A percentile compares a stretch with the other conserved stretches of the same genome.
Conservation (phyloP, 2,113 vertebrate genomes). For the chimpanzee (Pan troglodytes) region DNA sequence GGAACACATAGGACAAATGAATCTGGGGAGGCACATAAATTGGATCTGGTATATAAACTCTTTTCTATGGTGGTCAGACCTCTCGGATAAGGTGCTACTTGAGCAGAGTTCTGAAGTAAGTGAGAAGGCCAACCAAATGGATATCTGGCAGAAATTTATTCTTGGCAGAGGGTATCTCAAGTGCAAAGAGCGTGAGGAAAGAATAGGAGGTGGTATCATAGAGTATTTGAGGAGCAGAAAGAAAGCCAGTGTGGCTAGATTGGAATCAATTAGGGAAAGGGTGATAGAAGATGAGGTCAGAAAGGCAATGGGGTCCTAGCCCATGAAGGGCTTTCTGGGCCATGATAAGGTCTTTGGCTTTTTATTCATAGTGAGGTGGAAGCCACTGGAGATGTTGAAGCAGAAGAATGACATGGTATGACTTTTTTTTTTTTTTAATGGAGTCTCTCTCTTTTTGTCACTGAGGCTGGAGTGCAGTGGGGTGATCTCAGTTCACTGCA, state of each 20-base stretch:
- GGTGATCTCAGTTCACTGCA: no score
- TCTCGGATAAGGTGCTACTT: neutral
- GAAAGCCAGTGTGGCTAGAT: neutral
- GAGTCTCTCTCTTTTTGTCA: neutral
- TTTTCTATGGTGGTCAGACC: neutral
- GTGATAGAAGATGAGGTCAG: neutral
- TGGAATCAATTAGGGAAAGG: neutral
- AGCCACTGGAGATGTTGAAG: neutral
- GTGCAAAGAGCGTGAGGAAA: neutral
- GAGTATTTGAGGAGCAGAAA: neutral
- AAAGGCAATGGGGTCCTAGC: neutral
- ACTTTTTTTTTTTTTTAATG: neutral
- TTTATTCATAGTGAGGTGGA: neutral
- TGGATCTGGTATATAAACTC: neutral
- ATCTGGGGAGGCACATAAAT: neutral
- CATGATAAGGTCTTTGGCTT: neutral
- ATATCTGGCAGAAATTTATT: neutral
- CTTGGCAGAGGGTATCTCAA: neutral
- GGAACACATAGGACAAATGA: neutral
- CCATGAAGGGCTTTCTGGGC: neutral
- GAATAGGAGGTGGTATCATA: neutral
- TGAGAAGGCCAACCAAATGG: neutral
- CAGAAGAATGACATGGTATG: neutral
- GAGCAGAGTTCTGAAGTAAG: conserved; percentile 11
- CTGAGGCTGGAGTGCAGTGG: neutral